Evolutionary conservation across 2,113 vertebrate species (phyloP), one percentile per base, ranked within the genome.

Genomic region (Turdus rufiventris): DNA sequence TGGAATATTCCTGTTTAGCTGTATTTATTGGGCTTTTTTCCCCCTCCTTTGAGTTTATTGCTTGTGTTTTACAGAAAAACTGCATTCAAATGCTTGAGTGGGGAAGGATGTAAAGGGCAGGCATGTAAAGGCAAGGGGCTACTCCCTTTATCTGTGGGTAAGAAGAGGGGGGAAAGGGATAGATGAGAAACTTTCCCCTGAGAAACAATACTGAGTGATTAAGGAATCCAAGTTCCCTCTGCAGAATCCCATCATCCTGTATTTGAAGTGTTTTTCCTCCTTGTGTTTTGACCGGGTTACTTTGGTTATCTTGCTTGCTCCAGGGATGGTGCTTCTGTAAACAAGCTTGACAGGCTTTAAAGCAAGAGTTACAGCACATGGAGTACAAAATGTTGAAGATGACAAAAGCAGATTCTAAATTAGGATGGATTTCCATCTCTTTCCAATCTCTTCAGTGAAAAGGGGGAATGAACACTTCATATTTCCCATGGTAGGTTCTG

Each of bases 361-460:
- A 91, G 53, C 5, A 28, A 61, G 71, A 94, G 29, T 91, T 94
- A 80, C 54, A 87, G 57, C 61, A 90, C 33, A 58, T 0, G 1
- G 51, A 88, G 34, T 47, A 18, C 54, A 70, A 90, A 83, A 82
- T 23, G 8, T 73, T 70, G 75, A 90, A 58, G 51, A 88, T 76
- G 62, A 79, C 29, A 88, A 73, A 85, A 91, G 19, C 33, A 88
- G 75, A 47, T 93, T 80, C 38, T 86, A 91, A 88, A 82, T 88
- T 63, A 79, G 42, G 54, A 76, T 61, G 63, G 38, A 62, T 83
- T 86, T 88, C 34, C 15, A 47, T 34, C 23, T 88, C 33, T 72
- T 76, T 91, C 34, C 26, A 43, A 4, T 77, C 26, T 87, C 57
- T 60, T 36, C 47, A 70, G 12, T 10, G 14, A 79, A 65, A 42